Conservation (phyloP, 2,797 vertebrate genomes). For the Dendrocincla fuliginosa region DNA sequence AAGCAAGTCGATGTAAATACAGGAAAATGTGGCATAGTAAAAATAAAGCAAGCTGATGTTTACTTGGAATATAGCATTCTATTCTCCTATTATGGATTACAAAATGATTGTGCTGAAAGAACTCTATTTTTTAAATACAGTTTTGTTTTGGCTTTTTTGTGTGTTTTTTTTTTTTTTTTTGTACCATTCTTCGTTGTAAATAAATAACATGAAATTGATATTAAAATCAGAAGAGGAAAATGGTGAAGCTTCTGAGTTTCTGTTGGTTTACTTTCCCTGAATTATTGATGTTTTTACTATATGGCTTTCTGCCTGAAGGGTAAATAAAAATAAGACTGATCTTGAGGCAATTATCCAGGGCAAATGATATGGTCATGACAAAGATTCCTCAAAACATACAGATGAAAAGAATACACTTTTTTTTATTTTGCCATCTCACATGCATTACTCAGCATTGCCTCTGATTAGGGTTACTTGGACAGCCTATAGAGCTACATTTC, state of each 20-base stretch:
- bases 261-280: background rate
- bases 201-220: background rate
- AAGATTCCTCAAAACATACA: background rate
- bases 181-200: background rate
- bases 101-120: background rate
- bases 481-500: background rate
- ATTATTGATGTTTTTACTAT: background rate
- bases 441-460: background rate
- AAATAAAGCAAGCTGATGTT: background rate
- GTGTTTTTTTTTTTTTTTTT: too few relatives aligned
- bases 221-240: background rate
- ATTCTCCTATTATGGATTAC: background rate
- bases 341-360: background rate
- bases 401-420: background rate
- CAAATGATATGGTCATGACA: background rate
- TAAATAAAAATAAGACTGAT: background rate
- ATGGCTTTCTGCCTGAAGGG: background rate
- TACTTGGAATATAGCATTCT: background rate
- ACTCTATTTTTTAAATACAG: background rate
- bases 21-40: background rate
- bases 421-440: background rate
- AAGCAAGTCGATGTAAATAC: background rate
- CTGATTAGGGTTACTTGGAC: background rate
- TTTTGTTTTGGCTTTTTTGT: background rate
- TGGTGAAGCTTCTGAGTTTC: rapidly evolving